phyloP scores from a whole-genome alignment of 53 echinoderm and acorn worm genomes.

The Holothuria leucospilota region DNA sequence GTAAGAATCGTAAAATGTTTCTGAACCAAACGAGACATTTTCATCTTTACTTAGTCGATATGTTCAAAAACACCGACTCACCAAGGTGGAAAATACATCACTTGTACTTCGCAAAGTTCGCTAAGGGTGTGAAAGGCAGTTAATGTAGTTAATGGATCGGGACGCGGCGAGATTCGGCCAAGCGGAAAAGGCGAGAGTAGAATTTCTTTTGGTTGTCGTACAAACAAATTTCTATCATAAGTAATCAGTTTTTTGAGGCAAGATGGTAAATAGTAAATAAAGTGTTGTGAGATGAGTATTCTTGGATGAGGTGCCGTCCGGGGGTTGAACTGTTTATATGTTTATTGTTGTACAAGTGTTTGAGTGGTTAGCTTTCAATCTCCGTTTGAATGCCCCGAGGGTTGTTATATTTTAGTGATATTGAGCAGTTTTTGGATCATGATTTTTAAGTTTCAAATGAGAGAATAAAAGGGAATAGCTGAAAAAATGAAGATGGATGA shows the following conservation, averaged over 20 bases:
- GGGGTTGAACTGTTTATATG: too few species aligned
- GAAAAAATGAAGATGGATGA: background rate
- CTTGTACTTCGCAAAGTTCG: slow-evolving; percentile 34
- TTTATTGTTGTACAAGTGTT: too few species aligned
- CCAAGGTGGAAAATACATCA: slow-evolving; percentile 38
- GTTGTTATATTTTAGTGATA: too few species aligned
- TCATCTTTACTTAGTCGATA: slow-evolving; percentile 7
- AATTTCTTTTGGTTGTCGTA: slow-evolving; percentile 27
- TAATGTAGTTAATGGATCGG: slow-evolving; percentile 33
- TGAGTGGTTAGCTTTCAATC: too few species aligned
- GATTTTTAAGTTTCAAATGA: background rate
- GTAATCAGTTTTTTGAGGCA: slow-evolving; percentile 11
- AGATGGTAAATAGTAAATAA: slow-evolving; percentile 40
- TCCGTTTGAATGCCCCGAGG: too few species aligned
- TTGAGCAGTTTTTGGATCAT: background rate
- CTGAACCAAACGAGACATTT: background rate
- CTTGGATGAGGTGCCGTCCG: slow-evolving; percentile 1
- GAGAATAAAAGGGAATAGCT: background rate
- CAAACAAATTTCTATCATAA: slow-evolving; percentile 41
- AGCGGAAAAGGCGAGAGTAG: background rate
- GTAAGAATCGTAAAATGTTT: slow-evolving; percentile 41
- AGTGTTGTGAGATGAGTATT: slow-evolving; percentile 21
- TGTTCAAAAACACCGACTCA: slow-evolving; percentile 38
- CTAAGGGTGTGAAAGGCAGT: slow-evolving; percentile 34
- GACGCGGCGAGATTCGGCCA: slow-evolving; percentile 24